Base-by-base conservation (phyloP, 2,113 vertebrate species). In the Hippocampus barbouri region DNA sequence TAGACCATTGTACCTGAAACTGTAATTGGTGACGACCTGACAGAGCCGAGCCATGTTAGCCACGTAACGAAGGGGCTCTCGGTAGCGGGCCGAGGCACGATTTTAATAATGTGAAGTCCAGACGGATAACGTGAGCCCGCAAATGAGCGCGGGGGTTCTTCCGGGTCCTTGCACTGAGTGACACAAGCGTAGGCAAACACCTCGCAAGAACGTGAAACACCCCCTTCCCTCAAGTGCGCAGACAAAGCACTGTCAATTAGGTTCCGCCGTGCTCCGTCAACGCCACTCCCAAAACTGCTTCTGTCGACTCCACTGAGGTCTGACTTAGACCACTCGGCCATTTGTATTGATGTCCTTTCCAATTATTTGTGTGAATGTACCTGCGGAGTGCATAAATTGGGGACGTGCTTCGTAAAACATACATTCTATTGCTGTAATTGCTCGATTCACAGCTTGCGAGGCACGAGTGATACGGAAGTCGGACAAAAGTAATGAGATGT, bases 21-120 rank as follows among this genome's bases (percentile, higher is more conserved):
- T 97, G 94, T 99, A 99, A 99, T 98, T 99, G 96, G 96, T 95
- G 95, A 92, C 91, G 95, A 93, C 92, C 95, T 98, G 96, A 98
- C 97, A 98, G 94, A 95, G 94, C 94, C 90, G 93, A 94, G 94
- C 93, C 94, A 93, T 94, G 94, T 93, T 94, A 94, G 95, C 94
- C 92, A 90, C 94, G 95, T 96, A 98, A 98, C 95, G 98, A 98
- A 98, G 95, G 95, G 92, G 91, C 93, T 93, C 94, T 94, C 93
- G 94, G 94, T 94, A 92, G 94, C 94, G 93, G 94, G 93, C 95
- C 94, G 97, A 97, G 95, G 96, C 94, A 95, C 94, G 94, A 98
- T 98, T 97, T 98, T 98, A 96, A 98, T 98, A 98, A 99, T 97
- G 95, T 92, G 94, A 92, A 92, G 94, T 91, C 89, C 92, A 94